phyloP scores from a whole-genome alignment of 2,113 vertebrate species.

The Tyrannus savana region DNA sequence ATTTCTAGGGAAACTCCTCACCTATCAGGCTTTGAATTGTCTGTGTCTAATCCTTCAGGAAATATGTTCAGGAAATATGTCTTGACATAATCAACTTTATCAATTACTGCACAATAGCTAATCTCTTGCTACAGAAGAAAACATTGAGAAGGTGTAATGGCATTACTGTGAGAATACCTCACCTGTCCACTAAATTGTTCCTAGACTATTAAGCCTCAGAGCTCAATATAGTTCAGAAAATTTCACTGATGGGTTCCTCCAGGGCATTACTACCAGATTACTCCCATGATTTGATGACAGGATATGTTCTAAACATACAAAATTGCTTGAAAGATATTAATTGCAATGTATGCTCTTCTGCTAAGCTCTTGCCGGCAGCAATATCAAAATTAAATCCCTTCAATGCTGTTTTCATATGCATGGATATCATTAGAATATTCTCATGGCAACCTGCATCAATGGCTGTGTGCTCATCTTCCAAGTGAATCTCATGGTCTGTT shows the following conservation, averaged over 20 bases:
- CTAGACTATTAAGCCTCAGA: not conserved
- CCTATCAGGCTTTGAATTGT: not conserved
- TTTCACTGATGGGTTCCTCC: not conserved
- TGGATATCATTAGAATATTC: not conserved
- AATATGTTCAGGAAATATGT: not conserved
- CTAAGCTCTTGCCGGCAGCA: not conserved
- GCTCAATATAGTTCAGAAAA: not conserved
- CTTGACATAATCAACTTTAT: not conserved
- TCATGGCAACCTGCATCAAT: not conserved
- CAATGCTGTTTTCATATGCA: not conserved
- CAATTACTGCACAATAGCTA: not conserved
- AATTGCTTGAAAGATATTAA: not conserved
- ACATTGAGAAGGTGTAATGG: not conserved
- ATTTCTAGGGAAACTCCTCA: not conserved
- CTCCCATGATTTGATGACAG: not conserved
- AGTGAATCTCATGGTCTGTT: not conserved
- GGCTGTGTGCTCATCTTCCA: not conserved
- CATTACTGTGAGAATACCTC: not conserved
- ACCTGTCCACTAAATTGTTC: not conserved
- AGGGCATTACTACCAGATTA: not conserved
- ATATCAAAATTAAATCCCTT: conserved; percentile 8
- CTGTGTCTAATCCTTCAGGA: not conserved
- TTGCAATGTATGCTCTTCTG: not conserved
- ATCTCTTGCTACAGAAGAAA: not conserved
- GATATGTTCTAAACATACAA: not conserved